Evolutionary conservation across 2,113 vertebrate species (phyloP).

Genomic region (Recurvirostra avosetta): DNA sequence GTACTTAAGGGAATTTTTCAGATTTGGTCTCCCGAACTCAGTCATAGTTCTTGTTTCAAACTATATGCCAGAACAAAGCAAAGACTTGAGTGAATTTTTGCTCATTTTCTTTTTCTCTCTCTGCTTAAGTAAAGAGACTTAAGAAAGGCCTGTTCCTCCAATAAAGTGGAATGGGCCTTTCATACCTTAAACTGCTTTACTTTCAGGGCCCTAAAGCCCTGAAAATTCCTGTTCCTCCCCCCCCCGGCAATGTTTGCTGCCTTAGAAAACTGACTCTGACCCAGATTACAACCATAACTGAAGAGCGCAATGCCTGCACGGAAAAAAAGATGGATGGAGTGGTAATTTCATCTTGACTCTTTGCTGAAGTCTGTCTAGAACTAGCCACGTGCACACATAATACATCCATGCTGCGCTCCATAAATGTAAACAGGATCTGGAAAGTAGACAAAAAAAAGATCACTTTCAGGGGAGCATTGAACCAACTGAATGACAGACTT

Average conservation of each 20-base stretch:
- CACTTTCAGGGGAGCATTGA: neutral
- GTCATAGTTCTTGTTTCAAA: neutral
- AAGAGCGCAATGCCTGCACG: neutral
- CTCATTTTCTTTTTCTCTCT: neutral
- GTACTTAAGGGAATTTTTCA: neutral
- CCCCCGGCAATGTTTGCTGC: neutral
- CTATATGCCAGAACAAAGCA: neutral
- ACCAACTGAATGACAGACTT: neutral
- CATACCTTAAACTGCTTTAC: neutral
- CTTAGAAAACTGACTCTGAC: neutral
- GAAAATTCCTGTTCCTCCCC: neutral
- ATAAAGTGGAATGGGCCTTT: neutral
- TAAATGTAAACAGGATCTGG: neutral
- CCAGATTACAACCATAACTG: neutral
- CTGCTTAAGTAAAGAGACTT: neutral
- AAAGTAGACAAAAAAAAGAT: neutral
- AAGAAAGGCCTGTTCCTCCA: neutral
- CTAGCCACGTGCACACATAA: neutral
- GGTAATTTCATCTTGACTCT: neutral
- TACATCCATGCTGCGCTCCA: neutral
- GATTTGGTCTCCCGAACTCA: neutral
- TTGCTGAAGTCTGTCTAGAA: neutral
- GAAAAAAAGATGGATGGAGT: neutral
- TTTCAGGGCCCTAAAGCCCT: neutral
- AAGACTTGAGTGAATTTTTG: neutral